A percentile compares a stretch with the other conserved stretches of the same genome.
These are phyloP conservation scores for Gonioctena quinquepunctata DNA, from an alignment of 1,140 invertebrate species.

Conservation along the genomic window DNA sequence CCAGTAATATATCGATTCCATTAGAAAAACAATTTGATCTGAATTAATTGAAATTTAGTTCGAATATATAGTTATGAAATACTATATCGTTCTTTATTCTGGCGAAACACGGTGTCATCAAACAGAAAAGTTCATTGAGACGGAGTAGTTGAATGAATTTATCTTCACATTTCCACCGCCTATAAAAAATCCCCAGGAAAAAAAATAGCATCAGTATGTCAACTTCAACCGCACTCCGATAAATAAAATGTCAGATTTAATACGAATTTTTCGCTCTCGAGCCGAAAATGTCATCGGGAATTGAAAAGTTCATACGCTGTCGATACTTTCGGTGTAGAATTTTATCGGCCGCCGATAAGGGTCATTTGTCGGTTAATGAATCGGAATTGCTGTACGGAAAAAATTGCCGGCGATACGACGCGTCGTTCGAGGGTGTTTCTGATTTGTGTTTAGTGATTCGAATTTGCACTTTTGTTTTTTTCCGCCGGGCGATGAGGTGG, in stretches of 20 bases:
- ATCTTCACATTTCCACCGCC: neutral
- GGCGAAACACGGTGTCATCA: neutral
- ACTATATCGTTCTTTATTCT: neutral
- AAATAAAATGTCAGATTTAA: slow-evolving; percentile 7
- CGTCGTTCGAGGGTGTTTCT: slow-evolving; percentile 1
- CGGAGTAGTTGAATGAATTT: neutral
- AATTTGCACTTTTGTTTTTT: neutral
- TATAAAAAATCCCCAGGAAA: neutral
- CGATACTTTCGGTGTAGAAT: slow-evolving; percentile 3
- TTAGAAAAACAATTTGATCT: too few relatives aligned
- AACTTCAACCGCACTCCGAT: slow-evolving; percentile 3
- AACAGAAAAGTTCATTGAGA: too few relatives aligned
- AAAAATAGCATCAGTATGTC: neutral
- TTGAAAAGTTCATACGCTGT: slow-evolving; percentile 10
- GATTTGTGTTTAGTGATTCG: slow-evolving; percentile 2
- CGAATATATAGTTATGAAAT: too few relatives aligned
- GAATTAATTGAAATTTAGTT: too few relatives aligned
- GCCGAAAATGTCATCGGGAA: slow-evolving; percentile 4
- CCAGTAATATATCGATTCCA: too few relatives aligned
- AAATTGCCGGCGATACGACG: neutral
- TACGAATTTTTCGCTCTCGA: neutral
- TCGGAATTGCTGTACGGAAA: slow-evolving; percentile 6
- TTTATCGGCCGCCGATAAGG: slow-evolving; percentile 10
- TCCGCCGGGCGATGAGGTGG: neutral
- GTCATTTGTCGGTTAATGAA: slow-evolving; percentile 1